phyloP scores from a whole-genome alignment of 1,140 invertebrate species.

The Leucophenga varia region DNA sequence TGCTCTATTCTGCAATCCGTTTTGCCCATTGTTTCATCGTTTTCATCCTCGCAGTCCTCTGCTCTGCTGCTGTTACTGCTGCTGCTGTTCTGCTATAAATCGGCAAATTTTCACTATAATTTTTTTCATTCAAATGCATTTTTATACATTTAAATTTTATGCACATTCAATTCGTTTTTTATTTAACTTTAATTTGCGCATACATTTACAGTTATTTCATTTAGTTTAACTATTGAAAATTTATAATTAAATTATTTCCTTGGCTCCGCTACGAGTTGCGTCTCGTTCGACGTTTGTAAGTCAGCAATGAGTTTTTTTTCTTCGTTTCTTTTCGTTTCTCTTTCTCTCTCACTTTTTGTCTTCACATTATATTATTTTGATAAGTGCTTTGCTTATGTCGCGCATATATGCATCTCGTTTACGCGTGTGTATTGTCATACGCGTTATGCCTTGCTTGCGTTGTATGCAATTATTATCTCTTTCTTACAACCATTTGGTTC shows the following conservation, averaged over 20 bases:
- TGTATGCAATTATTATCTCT: no score
- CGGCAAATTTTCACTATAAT: constrained; percentile 45
- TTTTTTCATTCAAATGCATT: constrained; percentile 41
- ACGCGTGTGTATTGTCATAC: constrained; percentile 3
- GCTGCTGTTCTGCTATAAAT: constrained; percentile 43
- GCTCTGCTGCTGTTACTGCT: constrained; percentile 40
- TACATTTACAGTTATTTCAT: constrained; percentile 15
- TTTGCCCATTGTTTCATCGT: no score
- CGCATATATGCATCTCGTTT: constrained; percentile 12
- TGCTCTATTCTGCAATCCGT: constrained; percentile 39
- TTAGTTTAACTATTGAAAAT: constrained; percentile 31
- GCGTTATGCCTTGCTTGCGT: no score
- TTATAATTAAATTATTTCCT: constrained; percentile 46
- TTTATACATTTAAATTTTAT: constrained; percentile 40
- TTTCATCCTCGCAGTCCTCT: constrained; percentile 38
- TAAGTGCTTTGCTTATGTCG: constrained; percentile 26
- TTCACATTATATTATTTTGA: constrained; percentile 36
- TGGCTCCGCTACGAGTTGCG: constrained; percentile 41
- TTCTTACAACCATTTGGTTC: no score
- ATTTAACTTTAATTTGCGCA: constrained; percentile 30
- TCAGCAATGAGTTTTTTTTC: no score
- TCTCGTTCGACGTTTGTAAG: constrained; percentile 14
- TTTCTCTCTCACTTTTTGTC: no score
- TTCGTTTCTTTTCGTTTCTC: constrained; percentile 28
- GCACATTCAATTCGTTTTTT: constrained; percentile 31